These are phyloP conservation scores for Syrrhaptes paradoxus DNA, from an alignment of 2,113 vertebrate genomes.

Conservation along the genomic window DNA sequence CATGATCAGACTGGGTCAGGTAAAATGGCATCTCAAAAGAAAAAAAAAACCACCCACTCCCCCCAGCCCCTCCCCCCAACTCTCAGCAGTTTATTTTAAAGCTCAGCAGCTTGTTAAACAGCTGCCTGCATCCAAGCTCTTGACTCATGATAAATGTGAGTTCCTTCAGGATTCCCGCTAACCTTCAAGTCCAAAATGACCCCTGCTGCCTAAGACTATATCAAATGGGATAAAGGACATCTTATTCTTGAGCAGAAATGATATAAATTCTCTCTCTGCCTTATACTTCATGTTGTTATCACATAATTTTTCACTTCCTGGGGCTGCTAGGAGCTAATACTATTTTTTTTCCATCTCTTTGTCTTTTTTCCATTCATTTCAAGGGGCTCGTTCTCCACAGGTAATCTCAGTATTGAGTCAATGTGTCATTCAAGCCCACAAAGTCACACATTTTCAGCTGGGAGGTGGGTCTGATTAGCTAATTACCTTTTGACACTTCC, in stretches of 20 bases:
- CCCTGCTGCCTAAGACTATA: neutral
- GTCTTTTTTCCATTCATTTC: neutral
- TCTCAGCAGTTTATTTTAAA: neutral
- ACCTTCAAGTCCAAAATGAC: constrained; percentile 2
- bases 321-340: neutral
- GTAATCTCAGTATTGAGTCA: neutral
- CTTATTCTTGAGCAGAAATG: neutral
- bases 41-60: neutral
- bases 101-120: neutral
- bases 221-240: neutral
- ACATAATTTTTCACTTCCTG: constrained; percentile 19
- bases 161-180: neutral
- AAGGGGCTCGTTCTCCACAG: neutral
- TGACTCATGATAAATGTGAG: neutral
- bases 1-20: neutral
- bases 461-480: constrained; percentile 27
- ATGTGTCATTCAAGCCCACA: neutral
- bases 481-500: constrained; percentile 66
- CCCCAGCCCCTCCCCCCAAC: neutral
- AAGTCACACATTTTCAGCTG: neutral
- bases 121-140: neutral
- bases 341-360: neutral
- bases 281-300: neutral
- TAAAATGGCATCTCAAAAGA: neutral
- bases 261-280: neutral